Base-by-base conservation (phyloP, 2,797 vertebrate genomes). In the Denticeps clupeoides region DNA sequence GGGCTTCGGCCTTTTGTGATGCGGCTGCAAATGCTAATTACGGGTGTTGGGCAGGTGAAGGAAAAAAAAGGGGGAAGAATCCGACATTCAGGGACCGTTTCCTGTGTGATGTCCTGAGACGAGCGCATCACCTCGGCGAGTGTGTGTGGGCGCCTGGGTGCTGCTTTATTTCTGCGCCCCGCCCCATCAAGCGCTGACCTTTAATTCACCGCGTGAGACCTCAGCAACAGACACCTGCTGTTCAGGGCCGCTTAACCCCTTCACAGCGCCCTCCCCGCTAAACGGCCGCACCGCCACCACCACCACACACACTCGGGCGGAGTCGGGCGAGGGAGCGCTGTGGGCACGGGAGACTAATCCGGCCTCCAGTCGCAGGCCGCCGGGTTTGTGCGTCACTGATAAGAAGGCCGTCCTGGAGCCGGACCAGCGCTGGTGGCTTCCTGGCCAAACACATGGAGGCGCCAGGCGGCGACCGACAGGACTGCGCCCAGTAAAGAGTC, bases 141-240 rank as follows among this genome's bases (percentile, higher is more conserved):
- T n/a, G 22, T 41, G 21, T 12, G 37, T 31, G 26, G 27, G 35
- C 47, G 27, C 41, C 46, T 22, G 42, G 28, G 42, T 54, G 29
- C 53, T 57, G 57, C 57, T 41, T 50, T 62, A 54, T 57, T 57
- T 56, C 52, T 51, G 44, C 29, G 21, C 43, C 16, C 38, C 26
- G 46, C 38, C 41, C 50, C 43, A 50, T 50, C 43, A 45, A 54
- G 40, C 50, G 62, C 49, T 57, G 59, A 62, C 59, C 59, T 62
- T 62, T 62, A 57, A 32, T 43, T 53, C 59, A 19, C 53, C 54
- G 59, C 50, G 38, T 33, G 56, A 35, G 35, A 50, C 19, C 46
- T 26, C 41, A 37, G 56, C 51, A 50, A 42, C 41, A 58, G 56
- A 53, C 51, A 54, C 56, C 51, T 53, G 56, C 56, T 59, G 56